Evolutionary conservation across 53 echinoderm and acorn worm species (phyloP), one percentile per base, ranked within the genome.

Genomic region (Echinarachnius parma): DNA sequence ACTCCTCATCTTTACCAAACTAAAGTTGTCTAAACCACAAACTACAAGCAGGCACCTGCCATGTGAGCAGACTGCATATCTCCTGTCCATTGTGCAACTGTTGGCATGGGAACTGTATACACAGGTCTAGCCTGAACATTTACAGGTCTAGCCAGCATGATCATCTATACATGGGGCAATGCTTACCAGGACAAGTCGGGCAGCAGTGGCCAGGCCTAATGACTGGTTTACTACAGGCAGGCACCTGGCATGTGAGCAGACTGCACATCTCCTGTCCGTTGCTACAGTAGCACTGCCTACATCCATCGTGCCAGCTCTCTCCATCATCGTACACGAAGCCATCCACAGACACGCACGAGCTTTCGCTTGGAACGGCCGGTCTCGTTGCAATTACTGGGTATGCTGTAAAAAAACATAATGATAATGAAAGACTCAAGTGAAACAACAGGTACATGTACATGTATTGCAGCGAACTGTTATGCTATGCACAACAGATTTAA

Each of bases 221-320:
- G 55, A 79, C 78, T 1, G 98, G 98, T 42, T 86, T 79, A 31
- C 60, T 76, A 44, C 98, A 98, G 21, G 56, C 64, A 3, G 92
- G 98, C 49, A 85, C 87, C 0, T 87, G 81, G 45, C 98, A 98
- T 4, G 91, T 65, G 52, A 98, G 91, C 46, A 98, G 88, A 34
- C 87, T 74, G 44, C 98, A 98, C 98, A 98, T 98, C 75, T 98
- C 98, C 28, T 87, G 91, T 9, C 98, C 91, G 26, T 92, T 91
- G 30, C 91, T 92, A 49, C 98, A 98, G 86, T 81, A 98, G 63
- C 98, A 98, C 72, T 92, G 82, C 56, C 98, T 33, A 65, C 98
- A 98, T 19, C 98, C 98, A 74, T 98, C 98, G 49, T 98, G 91
- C 98, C 98, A 98, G 20, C 88, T 92, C 71, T 98, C 98, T 26